Percentiles rank a stretch among this genome's conserved stretches.
These are phyloP conservation scores for Aleiodes alternator DNA, from an alignment of 2,888 invertebrate genomes.

Conservation along the genomic window DNA sequence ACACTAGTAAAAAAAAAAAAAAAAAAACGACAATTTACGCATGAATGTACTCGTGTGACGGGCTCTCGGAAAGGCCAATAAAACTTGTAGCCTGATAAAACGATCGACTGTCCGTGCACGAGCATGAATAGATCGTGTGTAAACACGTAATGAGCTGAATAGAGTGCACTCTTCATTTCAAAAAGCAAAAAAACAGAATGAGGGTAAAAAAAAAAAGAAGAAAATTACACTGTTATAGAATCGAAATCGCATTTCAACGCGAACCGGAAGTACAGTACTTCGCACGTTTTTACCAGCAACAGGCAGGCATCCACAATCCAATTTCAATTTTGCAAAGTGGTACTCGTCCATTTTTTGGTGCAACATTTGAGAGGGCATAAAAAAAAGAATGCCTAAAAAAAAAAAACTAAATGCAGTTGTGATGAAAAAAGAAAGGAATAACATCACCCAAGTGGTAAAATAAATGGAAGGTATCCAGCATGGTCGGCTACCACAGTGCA, in stretches of 20 bases:
- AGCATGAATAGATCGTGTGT: constrained; percentile 31
- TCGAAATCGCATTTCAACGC: constrained; percentile 41
- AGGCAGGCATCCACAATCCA: constrained; percentile 51
- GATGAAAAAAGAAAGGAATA: constrained; percentile 34
- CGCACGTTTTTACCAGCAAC: constrained; percentile 46
- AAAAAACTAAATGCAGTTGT: constrained; percentile 38
- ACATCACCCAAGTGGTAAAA: constrained; percentile 5
- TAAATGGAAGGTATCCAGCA: constrained; percentile 19
- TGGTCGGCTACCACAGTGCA: constrained; percentile 36
- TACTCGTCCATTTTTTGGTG: constrained; percentile 52
- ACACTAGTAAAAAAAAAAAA: constrained; percentile 6
- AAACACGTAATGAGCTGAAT: constrained; percentile 8
- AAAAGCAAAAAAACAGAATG: neutral
- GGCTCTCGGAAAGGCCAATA: too few relatives aligned
- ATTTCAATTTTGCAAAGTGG: constrained; percentile 58
- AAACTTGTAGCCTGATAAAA: too few relatives aligned
- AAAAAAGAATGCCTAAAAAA: constrained; percentile 46
- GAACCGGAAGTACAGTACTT: constrained; percentile 31
- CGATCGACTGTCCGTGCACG: too few relatives aligned
- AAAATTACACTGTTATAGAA: constrained; percentile 7
- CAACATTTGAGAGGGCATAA: constrained; percentile 46
- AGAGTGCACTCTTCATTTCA: too few relatives aligned
- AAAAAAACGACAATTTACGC: neutral
- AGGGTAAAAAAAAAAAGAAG: neutral
- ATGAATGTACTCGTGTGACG: neutral